Percentiles rank a stretch among this genome's conserved stretches.
Evolutionary conservation across 2,797 vertebrate species (phyloP).

Genomic region (Eulemur albifrons): DNA sequence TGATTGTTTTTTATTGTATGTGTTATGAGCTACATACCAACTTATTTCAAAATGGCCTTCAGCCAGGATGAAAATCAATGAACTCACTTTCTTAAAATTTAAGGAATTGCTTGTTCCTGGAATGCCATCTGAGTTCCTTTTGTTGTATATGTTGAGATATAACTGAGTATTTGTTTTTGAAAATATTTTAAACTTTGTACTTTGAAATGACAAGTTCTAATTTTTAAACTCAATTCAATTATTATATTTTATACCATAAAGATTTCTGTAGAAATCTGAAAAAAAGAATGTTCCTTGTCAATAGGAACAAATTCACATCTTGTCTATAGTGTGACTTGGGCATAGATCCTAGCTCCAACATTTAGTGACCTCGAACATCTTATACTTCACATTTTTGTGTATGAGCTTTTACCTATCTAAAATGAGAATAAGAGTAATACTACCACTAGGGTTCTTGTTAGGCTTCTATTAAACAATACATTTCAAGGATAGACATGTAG

Average conservation of each 20-base stretch:
- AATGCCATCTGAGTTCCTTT: background rate
- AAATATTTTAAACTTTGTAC: background rate
- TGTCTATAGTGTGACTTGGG: background rate
- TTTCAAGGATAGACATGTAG: background rate
- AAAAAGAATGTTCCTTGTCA: background rate
- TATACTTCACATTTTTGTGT: background rate
- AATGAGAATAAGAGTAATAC: background rate
- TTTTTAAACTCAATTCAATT: background rate
- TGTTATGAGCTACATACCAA: slow-evolving; percentile 49
- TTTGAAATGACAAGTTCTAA: background rate
- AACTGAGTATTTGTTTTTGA: background rate
- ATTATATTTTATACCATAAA: background rate
- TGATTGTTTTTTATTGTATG: slow-evolving; percentile 29
- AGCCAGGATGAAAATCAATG: slow-evolving; percentile 53
- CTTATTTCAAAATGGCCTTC: slow-evolving; percentile 62
- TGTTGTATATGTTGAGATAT: background rate
- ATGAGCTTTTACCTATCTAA: background rate
- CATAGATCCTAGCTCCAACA: background rate
- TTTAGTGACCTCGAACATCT: background rate
- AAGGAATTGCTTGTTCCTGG: background rate
- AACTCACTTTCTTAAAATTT: slow-evolving; percentile 19
- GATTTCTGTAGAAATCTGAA: background rate
- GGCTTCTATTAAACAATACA: background rate
- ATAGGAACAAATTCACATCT: background rate
- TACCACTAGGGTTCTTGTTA: rapidly evolving